A percentile compares a stretch with the other conserved stretches of the same genome.
These are phyloP conservation scores for Malacoraja senta DNA, from an alignment of 2,797 vertebrate species.

Conservation along the genomic window DNA sequence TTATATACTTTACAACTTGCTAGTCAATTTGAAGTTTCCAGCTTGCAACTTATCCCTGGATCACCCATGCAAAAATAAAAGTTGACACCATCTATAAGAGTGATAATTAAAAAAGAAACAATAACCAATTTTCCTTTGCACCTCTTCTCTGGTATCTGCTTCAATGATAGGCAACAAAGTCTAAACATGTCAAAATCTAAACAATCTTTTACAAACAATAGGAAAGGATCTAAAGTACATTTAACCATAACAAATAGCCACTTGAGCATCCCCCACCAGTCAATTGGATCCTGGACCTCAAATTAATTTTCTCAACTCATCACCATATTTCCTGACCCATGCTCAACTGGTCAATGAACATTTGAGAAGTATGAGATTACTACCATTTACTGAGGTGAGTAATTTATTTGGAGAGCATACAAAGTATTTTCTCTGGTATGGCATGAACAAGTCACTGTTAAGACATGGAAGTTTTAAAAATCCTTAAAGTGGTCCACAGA, in stretches of 20 bases:
- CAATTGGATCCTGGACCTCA: no score
- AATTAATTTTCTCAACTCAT: no score
- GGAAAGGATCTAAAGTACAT: neutral
- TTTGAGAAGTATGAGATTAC: no score
- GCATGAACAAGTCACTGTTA: neutral
- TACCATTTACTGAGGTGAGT: neutral
- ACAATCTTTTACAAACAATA: neutral
- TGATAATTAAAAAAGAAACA: slow-evolving; percentile 11
- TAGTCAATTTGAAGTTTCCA: slow-evolving; percentile 25
- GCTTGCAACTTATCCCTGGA: slow-evolving; percentile 30
- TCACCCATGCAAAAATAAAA: slow-evolving; percentile 28
- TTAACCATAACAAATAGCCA: neutral
- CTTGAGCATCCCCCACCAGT: no score
- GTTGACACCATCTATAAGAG: neutral
- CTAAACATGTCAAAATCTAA: neutral
- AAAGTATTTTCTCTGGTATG: neutral
- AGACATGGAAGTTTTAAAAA: neutral
- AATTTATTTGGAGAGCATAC: neutral
- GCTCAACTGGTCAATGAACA: no score
- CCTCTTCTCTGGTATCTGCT: neutral
- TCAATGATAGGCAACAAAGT: neutral
- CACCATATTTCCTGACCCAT: no score
- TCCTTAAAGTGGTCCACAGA: neutral
- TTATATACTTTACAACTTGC: slow-evolving; percentile 32
- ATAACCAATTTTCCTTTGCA: neutral